Percentiles rank a stretch among this genome's conserved stretches.
Evolutionary conservation across 2,113 vertebrate species (phyloP).

Genomic region (Orycteropus afer): DNA sequence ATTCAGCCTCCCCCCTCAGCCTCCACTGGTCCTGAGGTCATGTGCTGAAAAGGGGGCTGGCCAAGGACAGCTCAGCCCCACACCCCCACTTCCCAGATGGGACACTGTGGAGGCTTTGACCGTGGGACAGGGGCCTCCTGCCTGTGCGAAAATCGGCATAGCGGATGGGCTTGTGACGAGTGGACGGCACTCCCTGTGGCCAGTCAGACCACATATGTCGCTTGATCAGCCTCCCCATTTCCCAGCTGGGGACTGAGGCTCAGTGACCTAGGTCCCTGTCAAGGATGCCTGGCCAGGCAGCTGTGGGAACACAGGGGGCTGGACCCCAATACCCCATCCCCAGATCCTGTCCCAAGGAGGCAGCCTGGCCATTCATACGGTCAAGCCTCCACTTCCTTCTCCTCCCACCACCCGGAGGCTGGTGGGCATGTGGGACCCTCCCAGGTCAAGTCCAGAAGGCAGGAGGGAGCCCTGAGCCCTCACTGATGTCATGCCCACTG

Average conservation of each 20-base stretch:
- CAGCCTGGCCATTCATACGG: neutral
- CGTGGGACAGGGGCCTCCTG: neutral
- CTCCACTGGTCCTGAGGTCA: neutral
- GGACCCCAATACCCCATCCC: neutral
- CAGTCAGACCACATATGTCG: too few species aligned
- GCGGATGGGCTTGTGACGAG: too few species aligned
- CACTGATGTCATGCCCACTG: neutral
- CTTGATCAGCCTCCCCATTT: neutral
- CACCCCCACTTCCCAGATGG: neutral
- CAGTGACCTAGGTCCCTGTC: neutral
- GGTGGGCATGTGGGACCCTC: neutral
- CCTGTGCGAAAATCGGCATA: too few species aligned
- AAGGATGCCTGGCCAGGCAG: neutral
- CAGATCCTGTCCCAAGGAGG: neutral
- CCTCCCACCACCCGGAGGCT: neutral
- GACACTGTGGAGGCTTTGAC: neutral
- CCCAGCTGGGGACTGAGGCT: neutral
- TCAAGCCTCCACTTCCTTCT: neutral
- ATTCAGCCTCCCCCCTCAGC: neutral
- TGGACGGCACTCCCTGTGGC: too few species aligned
- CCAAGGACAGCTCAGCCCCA: conserved; percentile 38
- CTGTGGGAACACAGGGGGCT: neutral
- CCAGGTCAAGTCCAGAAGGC: neutral
- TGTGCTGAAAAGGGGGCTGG: neutral
- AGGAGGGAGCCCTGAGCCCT: neutral